Evolutionary conservation across 1,140 invertebrate genomes (phyloP).

Genomic region (Dinoponera quadriceps): DNA sequence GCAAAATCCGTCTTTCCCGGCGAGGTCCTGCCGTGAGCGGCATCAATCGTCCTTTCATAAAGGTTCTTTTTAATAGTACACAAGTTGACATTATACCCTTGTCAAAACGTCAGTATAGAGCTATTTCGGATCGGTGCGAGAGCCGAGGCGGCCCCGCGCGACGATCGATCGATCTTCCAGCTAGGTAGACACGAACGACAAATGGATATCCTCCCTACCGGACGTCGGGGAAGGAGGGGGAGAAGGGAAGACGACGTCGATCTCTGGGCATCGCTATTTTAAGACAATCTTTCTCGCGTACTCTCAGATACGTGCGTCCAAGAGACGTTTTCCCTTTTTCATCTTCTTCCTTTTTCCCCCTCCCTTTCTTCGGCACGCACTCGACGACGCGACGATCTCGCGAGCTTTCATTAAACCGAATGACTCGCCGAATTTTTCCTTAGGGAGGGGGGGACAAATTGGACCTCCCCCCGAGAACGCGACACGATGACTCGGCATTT

Average conservation of each 20-base stretch:
- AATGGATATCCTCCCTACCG: conserved; percentile 17
- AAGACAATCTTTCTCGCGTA: not conserved
- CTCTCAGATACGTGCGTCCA: not conserved
- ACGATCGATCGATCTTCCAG: conserved; percentile 25
- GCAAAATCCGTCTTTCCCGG: not conserved
- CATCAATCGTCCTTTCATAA: not conserved
- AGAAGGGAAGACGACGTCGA: not conserved
- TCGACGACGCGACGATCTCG: not conserved
- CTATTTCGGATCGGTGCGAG: conserved; percentile 8
- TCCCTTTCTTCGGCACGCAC: too few relatives aligned
- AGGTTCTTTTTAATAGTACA: conserved; percentile 1
- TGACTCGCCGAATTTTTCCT: conserved; percentile 45
- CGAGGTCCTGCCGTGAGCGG: not conserved
- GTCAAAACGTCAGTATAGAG: conserved; percentile 40
- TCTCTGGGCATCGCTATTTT: not conserved
- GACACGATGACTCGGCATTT: not conserved
- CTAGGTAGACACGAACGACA: conserved; percentile 17
- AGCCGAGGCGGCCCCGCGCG: too few relatives aligned
- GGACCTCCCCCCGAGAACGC: not conserved
- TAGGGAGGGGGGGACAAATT: not conserved
- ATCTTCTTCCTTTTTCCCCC: not conserved
- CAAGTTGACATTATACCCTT: conserved; percentile 16
- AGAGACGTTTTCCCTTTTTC: not conserved
- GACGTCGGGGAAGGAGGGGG: too few relatives aligned
- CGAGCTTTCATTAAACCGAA: conserved; percentile 59